phyloP scores from a whole-genome alignment of 2,888 invertebrate genomes.

The Drosophila atripex region DNA sequence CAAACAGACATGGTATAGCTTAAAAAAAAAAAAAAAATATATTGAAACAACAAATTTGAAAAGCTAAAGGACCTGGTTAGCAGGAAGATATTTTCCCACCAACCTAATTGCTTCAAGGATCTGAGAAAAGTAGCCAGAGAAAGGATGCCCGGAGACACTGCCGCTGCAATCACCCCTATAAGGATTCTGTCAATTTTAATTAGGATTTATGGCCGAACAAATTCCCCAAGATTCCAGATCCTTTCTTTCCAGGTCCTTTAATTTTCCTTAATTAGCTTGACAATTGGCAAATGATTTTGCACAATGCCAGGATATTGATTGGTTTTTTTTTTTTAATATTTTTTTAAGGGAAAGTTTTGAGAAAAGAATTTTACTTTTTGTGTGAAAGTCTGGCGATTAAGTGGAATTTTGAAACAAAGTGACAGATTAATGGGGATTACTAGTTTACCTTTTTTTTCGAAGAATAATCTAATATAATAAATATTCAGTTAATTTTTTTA shows the following conservation, averaged over 20 bases:
- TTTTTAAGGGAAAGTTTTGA: background rate
- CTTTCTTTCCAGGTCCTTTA: constrained; percentile 16
- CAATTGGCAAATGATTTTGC: constrained; percentile 74
- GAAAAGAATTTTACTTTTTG: background rate
- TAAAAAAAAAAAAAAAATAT: constrained; percentile 3
- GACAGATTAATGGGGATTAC: constrained; percentile 12
- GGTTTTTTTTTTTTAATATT: background rate
- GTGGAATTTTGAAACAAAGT: constrained; percentile 11
- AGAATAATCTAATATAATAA: too few relatives aligned
- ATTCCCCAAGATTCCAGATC: constrained; percentile 29
- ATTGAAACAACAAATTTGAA: background rate
- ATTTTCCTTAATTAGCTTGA: constrained; percentile 64
- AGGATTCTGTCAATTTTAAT: constrained; percentile 72
- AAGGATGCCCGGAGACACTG: constrained; percentile 4
- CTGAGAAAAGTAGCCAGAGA: constrained; percentile 3
- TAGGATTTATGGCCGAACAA: constrained; percentile 71
- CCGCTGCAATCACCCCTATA: constrained; percentile 19
- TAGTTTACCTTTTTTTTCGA: too few relatives aligned
- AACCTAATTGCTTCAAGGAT: constrained; percentile 48
- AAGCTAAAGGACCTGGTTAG: constrained; percentile 8
- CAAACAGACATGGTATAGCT: constrained; percentile 8
- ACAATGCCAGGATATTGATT: constrained; percentile 39
- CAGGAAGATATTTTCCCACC: constrained; percentile 43
- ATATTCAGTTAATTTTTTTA: too few relatives aligned
- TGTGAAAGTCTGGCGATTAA: constrained; percentile 2